phyloP scores from a whole-genome alignment of 2,113 vertebrate species.

The Plotosus lineatus region DNA sequence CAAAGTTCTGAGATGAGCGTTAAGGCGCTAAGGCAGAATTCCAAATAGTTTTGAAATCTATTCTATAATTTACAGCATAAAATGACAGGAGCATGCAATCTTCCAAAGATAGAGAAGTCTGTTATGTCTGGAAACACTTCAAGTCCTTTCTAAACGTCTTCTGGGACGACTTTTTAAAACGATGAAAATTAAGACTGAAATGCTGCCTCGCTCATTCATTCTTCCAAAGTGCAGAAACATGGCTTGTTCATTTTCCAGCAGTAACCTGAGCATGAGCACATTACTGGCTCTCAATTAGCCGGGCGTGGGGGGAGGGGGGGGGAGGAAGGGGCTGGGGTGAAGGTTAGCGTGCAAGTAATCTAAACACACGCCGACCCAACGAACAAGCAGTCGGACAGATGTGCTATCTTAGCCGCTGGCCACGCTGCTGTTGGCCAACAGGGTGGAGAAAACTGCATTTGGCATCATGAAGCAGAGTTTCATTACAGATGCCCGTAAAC shows the following conservation, averaged over 20 bases:
- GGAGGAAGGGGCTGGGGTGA: neutral
- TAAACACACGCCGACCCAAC: neutral
- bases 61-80: constrained; percentile 24
- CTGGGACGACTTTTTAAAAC: constrained; percentile 24
- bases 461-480: constrained; percentile 29
- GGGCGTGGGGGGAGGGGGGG: constrained; percentile 8
- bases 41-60: constrained; percentile 39
- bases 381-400: constrained; percentile 14
- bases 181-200: constrained; percentile 29
- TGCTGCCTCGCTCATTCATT: constrained; percentile 20
- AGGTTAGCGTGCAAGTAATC: constrained; percentile 19
- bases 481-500: constrained; percentile 50
- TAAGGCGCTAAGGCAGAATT: constrained; percentile 20
- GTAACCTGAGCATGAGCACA: constrained; percentile 21
- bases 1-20: constrained; percentile 10
- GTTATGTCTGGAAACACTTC: constrained; percentile 18
- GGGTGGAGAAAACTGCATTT: constrained; percentile 36
- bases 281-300: constrained; percentile 24
- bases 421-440: neutral
- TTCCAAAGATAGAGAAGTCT: constrained; percentile 19
- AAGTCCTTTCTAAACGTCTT: constrained; percentile 4
- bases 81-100: constrained; percentile 9
- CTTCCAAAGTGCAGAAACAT: constrained; percentile 2
- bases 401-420: constrained; percentile 24
- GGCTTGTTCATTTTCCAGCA: neutral